These are phyloP conservation scores for Diploscapter pachys DNA, from an alignment of 1,140 invertebrate species.

Conservation along the genomic window DNA sequence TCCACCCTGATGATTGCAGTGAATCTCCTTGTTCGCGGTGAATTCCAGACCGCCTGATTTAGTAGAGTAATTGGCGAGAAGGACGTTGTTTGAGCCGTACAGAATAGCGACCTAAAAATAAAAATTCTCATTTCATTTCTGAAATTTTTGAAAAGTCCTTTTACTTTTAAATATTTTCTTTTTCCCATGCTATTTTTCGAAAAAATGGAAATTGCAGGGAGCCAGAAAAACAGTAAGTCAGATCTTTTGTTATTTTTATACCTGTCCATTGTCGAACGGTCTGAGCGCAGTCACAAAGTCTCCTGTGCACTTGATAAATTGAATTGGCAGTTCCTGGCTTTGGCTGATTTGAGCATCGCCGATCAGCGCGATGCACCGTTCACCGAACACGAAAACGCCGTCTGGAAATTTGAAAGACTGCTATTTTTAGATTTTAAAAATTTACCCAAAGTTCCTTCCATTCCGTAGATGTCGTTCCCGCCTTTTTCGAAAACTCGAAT, in stretches of 20 bases:
- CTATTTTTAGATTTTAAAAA: no score
- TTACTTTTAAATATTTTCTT: background rate
- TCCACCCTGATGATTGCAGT: background rate
- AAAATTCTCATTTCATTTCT: background rate
- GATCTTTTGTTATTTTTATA: background rate
- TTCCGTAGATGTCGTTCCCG: no score
- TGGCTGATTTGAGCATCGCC: no score
- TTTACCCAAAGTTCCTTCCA: no score
- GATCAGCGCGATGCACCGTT: no score
- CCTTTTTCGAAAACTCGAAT: no score
- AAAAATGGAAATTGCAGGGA: background rate
- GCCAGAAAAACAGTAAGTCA: no score
- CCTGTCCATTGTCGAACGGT: background rate
- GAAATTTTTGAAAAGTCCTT: background rate
- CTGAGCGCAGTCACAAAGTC: background rate
- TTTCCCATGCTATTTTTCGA: background rate
- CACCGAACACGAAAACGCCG: no score
- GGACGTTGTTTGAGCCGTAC: background rate
- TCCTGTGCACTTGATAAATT: background rate
- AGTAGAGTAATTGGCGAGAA: background rate
- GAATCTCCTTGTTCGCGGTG: background rate
- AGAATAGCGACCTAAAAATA: conserved; percentile 1
- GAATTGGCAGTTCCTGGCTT: background rate
- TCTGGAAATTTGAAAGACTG: no score
- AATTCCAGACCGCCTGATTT: background rate